Base-by-base conservation (phyloP, 2,113 vertebrate genomes). In the Phainopepla nitens region DNA sequence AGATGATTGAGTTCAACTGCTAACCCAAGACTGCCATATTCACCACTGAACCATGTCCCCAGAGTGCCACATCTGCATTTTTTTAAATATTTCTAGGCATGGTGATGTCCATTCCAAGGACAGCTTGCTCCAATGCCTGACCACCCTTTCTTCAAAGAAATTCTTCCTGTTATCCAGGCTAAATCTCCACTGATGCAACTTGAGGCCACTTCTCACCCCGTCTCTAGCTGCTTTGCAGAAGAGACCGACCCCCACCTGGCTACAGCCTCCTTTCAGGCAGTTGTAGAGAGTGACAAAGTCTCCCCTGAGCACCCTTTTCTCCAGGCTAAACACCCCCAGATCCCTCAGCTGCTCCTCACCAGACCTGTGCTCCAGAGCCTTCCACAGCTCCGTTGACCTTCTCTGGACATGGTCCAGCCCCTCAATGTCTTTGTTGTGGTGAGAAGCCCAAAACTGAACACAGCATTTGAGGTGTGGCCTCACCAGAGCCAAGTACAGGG, bases 341-440 rank as follows among this genome's bases (percentile, higher is more conserved):
- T 81, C 12, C 22, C 33, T 44, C 58, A 13, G 15, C 1, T 0
- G 0, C 10, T 50, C 22, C 22, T 50, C 22, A 36, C 1, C 0
- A 3, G 14, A 11, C 8, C 8, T 45, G 28, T 39, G 15, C 33
- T 39, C 11, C 35, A 12, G 41, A 71, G 29, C 7, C 41, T 12
- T 41, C 5, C 2, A 10, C 51, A 36, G 31, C 44, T 58, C 44
- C 0, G 0, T 0, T 50, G 2, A 12, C 33, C 13, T 80, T 42
- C 35, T 71, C 36, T 45, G 68, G 27, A 51, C 6, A 16, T 0
- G 0, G 31, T 66, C 2, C 77, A 66, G 68, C 27, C 2, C 18
- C 27, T 58, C 36, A 36, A 0, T 16, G 15, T 5, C 27, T 24
- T 58, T 10, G 10, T 50, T 44, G 12, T 4, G 16, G 2, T 31